Evolutionary conservation across 2,113 vertebrate species (phyloP).

Genomic region (Gnathonemus echidnorhynchus): DNA sequence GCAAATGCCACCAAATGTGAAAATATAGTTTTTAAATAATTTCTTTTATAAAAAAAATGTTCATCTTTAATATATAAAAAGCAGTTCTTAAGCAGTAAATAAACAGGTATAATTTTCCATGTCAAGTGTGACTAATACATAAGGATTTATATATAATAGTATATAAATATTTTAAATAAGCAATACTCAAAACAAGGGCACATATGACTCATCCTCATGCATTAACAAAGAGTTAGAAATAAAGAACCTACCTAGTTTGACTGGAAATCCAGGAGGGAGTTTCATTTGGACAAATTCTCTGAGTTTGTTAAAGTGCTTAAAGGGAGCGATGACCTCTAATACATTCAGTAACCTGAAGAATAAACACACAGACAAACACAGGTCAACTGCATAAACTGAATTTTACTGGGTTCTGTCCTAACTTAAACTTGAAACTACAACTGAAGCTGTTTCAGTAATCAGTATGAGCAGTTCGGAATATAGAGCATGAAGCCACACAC

Average conservation of each 20-base stretch:
- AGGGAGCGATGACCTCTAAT: slow-evolving; percentile 95
- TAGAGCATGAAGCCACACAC: background rate
- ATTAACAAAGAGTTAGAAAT: background rate
- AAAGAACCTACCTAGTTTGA: slow-evolving; percentile 81
- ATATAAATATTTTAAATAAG: background rate
- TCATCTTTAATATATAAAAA: background rate
- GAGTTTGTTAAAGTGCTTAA: slow-evolving; percentile 99
- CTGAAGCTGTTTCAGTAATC: background rate
- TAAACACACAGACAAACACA: background rate
- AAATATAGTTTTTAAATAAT: background rate
- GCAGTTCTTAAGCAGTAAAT: background rate
- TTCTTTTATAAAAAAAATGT: background rate
- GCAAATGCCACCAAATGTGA: background rate
- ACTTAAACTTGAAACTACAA: background rate
- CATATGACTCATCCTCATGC: background rate
- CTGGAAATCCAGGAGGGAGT: slow-evolving; percentile 95
- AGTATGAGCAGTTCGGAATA: background rate
- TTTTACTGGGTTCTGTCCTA: background rate
- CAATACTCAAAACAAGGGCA: background rate
- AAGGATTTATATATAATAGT: background rate
- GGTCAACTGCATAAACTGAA: background rate
- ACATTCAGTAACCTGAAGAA: slow-evolving; percentile 88
- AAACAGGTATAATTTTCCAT: background rate
- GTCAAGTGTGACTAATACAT: background rate
- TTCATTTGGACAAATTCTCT: slow-evolving; percentile 99